These are phyloP conservation scores for Bombycilla garrulus DNA, from an alignment of 2,113 vertebrate genomes.

Conservation along the genomic window DNA sequence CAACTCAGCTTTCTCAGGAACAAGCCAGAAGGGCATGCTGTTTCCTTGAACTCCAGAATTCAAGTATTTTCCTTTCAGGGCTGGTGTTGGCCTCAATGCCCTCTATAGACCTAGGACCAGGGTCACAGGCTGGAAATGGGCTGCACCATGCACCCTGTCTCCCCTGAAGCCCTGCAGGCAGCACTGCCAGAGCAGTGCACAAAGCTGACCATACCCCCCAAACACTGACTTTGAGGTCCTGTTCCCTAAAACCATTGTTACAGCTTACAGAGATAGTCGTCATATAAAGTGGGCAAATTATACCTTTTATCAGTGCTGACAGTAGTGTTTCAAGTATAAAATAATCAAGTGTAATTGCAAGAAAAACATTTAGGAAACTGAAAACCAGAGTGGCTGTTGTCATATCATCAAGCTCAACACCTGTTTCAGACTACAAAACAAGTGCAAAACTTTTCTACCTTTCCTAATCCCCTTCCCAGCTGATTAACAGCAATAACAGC, in stretches of 20 bases:
- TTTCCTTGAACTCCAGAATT: not conserved
- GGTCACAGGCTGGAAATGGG: not conserved
- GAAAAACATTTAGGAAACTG: not conserved
- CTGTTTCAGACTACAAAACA: not conserved
- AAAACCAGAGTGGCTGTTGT: not conserved
- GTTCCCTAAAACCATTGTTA: not conserved
- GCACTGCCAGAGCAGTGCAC: not conserved
- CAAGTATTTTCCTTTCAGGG: not conserved
- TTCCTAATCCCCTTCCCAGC: not conserved
- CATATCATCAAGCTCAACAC: not conserved
- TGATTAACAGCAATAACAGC: not conserved
- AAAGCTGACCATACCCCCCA: not conserved
- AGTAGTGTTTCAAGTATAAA: not conserved
- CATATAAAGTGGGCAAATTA: not conserved
- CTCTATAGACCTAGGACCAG: rapidly evolving
- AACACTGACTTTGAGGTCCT: not conserved
- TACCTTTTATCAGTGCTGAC: not conserved
- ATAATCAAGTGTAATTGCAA: rapidly evolving
- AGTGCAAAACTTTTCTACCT: not conserved
- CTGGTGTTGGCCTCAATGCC: not conserved
- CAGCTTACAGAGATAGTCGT: not conserved
- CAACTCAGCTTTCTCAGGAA: not conserved
- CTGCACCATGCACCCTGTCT: not conserved
- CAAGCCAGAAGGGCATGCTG: not conserved
- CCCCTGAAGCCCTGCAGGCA: not conserved